phyloP scores from a whole-genome alignment of 2,113 vertebrate genomes.

The Elgaria multicarinata region DNA sequence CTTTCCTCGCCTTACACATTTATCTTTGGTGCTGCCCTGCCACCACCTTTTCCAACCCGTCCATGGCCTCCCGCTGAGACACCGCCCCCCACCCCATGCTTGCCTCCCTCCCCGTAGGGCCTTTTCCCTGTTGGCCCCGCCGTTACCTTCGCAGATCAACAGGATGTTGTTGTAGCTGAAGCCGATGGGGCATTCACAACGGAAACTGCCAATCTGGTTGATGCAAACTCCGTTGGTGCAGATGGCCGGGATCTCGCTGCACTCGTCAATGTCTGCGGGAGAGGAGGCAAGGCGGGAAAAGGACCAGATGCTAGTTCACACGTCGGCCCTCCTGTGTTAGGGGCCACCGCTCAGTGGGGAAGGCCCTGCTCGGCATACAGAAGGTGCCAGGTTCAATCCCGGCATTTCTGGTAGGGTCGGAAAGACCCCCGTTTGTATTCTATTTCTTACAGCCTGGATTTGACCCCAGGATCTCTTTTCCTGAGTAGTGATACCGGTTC shows the following conservation, averaged over 20 bases:
- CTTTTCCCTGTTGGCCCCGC: rapidly evolving
- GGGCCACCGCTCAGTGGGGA: no score
- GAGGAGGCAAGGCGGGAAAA: neutral
- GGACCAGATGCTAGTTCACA: neutral
- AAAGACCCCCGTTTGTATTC: no score
- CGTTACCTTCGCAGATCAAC: constrained; percentile 91
- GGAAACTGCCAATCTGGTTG: constrained; percentile 95
- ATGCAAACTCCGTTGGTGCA: constrained; percentile 90
- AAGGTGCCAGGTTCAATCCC: no score
- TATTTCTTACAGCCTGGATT: no score
- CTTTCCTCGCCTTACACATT: no score
- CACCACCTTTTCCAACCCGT: no score
- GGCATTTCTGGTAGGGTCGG: no score
- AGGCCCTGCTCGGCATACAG: no score
- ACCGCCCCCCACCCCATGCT: neutral
- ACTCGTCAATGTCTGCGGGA: constrained; percentile 91
- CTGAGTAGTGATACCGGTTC: no score
- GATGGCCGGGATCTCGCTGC: constrained; percentile 89
- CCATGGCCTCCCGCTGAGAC: neutral
- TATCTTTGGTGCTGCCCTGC: no score
- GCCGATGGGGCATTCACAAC: constrained; percentile 91
- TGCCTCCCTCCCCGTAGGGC: no score
- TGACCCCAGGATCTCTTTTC: no score
- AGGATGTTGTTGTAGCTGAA: constrained; percentile 93
- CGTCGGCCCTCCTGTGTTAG: neutral